A percentile compares a stretch with the other conserved stretches of the same genome.
These are phyloP conservation scores for Heliconius cydno DNA, from an alignment of 2,888 invertebrate species.

Conservation along the genomic window DNA sequence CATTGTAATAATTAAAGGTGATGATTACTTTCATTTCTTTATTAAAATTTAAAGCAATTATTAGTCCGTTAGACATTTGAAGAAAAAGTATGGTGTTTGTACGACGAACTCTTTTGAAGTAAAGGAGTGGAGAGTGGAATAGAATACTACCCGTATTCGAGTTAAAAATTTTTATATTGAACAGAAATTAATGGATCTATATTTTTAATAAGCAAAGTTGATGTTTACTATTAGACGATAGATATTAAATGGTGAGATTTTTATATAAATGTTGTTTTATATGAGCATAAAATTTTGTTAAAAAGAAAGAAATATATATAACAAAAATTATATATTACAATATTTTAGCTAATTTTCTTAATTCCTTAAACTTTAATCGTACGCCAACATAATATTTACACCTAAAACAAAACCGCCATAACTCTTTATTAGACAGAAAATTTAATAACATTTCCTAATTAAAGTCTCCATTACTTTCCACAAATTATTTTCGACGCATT, in stretches of 20 bases:
- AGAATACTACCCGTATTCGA: neutral
- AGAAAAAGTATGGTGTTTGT: too few species aligned
- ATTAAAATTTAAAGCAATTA: too few species aligned
- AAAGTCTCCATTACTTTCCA: slow-evolving; percentile 14
- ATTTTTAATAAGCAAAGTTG: neutral
- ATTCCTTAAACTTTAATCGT: neutral
- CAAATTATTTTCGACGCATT: slow-evolving; percentile 26
- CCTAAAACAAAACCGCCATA: neutral
- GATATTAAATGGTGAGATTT: too few species aligned
- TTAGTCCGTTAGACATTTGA: too few species aligned
- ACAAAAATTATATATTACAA: neutral
- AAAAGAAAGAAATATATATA: neutral
- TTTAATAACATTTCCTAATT: slow-evolving; percentile 14
- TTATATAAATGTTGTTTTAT: neutral
- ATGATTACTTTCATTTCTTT: too few species aligned
- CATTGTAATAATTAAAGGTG: too few species aligned
- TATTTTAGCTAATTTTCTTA: neutral
- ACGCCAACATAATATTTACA: neutral
- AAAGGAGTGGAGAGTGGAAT: neutral
- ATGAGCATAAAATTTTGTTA: neutral
- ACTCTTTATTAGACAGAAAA: slow-evolving; percentile 4
- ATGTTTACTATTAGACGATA: neutral
- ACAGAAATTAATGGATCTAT: neutral
- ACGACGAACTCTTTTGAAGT: too few species aligned
- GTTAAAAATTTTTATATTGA: neutral